Conservation (phyloP, 2,797 vertebrate species). For the Dendrocincla fuliginosa region DNA sequence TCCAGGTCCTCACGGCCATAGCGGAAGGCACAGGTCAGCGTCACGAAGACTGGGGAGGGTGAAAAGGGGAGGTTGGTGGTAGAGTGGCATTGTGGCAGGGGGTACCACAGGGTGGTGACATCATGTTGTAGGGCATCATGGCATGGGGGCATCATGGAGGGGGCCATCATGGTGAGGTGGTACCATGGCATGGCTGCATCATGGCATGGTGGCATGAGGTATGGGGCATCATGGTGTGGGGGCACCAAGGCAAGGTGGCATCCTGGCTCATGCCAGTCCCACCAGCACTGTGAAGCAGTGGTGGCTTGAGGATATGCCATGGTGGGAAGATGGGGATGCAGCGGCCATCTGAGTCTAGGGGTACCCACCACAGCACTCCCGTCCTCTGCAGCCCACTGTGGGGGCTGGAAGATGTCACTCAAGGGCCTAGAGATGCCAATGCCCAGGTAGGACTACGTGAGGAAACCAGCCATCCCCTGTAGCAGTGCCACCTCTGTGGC, state of each 20-base stretch:
- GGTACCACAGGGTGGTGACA: neutral
- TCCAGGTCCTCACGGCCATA: conserved; percentile 95
- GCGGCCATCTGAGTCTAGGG: neutral
- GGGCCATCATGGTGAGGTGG: too few species aligned
- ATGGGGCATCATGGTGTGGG: neutral
- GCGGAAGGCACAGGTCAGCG: conserved; percentile 94
- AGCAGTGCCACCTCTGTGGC: neutral
- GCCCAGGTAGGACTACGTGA: fast-evolving
- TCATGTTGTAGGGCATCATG: too few species aligned
- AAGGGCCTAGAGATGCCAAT: neutral
- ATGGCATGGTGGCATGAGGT: too few species aligned
- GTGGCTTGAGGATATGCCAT: neutral
- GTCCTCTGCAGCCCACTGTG: fast-evolving
- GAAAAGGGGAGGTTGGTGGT: neutral
- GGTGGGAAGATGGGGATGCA: neutral
- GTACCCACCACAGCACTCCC: neutral
- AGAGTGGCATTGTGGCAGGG: neutral
- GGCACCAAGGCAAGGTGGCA: neutral
- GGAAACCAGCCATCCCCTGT: neutral
- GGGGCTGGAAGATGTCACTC: neutral
- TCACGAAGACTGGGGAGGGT: conserved; percentile 86
- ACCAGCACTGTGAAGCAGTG: neutral
- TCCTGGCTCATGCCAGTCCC: neutral
- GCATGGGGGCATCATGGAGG: too few species aligned
- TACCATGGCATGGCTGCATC: too few species aligned